Conservation (phyloP, 64 coral and sea anemone species). For the Orbicella faveolata region DNA sequence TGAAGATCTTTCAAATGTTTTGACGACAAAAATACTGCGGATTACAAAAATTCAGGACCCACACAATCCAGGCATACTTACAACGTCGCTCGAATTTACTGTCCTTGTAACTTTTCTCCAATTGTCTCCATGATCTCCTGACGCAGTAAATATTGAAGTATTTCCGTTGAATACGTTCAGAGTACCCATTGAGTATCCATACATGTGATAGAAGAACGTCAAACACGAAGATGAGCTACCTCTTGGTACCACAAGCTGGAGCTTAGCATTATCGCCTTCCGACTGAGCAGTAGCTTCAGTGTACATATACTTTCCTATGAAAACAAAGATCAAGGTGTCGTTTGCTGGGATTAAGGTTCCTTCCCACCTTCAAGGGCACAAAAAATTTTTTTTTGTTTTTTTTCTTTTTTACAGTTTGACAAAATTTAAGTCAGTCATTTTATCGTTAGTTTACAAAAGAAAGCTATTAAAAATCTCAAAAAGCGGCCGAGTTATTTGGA, state of each 20-base stretch:
- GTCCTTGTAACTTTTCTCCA: constrained; percentile 8
- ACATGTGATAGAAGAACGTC: constrained; percentile 49
- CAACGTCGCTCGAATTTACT: neutral
- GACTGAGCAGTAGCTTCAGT: neutral
- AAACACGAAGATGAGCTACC: neutral
- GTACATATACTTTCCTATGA: constrained; percentile 27
- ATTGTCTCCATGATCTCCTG: constrained; percentile 24
- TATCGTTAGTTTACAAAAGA: no score
- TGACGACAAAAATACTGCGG: no score
- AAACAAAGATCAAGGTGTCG: neutral
- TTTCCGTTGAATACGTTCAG: constrained; percentile 19
- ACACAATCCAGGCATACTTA: neutral
- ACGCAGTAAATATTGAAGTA: constrained; percentile 19
- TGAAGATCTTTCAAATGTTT: no score
- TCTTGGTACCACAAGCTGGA: neutral
- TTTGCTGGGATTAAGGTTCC: no score
- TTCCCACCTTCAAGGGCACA: no score
- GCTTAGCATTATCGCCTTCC: constrained; percentile 9
- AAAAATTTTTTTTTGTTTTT: no score
- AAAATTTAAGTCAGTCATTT: no score
- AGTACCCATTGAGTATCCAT: constrained; percentile 9
- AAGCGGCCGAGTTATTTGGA: no score
- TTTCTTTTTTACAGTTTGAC: no score
- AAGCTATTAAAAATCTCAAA: no score
- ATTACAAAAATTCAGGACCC: no score